phyloP scores from a whole-genome alignment of 2,888 invertebrate genomes.

The Ectemnius cavifrons region DNA sequence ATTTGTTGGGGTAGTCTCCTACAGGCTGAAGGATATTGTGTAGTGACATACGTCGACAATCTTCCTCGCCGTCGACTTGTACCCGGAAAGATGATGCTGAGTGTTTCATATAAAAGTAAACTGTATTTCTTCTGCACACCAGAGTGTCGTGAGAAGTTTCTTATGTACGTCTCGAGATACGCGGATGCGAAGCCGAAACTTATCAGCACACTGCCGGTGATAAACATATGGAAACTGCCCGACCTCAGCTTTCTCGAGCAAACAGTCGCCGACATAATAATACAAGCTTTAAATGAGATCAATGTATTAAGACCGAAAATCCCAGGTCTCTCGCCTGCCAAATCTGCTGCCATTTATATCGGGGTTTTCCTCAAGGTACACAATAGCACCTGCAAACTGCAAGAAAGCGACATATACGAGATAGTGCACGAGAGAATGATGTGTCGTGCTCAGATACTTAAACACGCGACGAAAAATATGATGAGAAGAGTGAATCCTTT shows the following conservation, averaged over 20 bases:
- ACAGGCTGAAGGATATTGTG: slow-evolving; percentile 81
- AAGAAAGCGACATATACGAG: slow-evolving; percentile 73
- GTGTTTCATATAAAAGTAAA: slow-evolving; percentile 79
- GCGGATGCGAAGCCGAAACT: slow-evolving; percentile 77
- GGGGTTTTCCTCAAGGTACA: slow-evolving; percentile 81
- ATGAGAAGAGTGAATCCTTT: slow-evolving; percentile 81
- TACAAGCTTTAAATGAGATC: slow-evolving; percentile 80
- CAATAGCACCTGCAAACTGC: slow-evolving; percentile 69
- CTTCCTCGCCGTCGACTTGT: slow-evolving; percentile 78
- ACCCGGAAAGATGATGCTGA: slow-evolving; percentile 78
- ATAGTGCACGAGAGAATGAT: slow-evolving; percentile 76
- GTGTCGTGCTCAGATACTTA: slow-evolving; percentile 76
- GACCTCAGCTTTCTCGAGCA: slow-evolving; percentile 83
- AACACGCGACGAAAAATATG: slow-evolving; percentile 78
- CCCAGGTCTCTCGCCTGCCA: slow-evolving; percentile 79
- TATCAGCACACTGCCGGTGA: slow-evolving; percentile 74
- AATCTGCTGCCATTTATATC: slow-evolving; percentile 81
- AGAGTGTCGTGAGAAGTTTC: slow-evolving; percentile 80
- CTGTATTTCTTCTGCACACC: slow-evolving; percentile 81
- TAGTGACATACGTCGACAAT: slow-evolving; percentile 82
- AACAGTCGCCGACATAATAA: slow-evolving; percentile 80
- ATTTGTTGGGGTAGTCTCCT: slow-evolving; percentile 75
- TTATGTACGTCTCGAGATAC: slow-evolving; percentile 79
- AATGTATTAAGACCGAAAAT: slow-evolving; percentile 81
- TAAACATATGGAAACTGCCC: slow-evolving; percentile 80